Evolutionary conservation across 1,140 invertebrate species (phyloP).

Genomic region (Dermatophagoides farinae): DNA sequence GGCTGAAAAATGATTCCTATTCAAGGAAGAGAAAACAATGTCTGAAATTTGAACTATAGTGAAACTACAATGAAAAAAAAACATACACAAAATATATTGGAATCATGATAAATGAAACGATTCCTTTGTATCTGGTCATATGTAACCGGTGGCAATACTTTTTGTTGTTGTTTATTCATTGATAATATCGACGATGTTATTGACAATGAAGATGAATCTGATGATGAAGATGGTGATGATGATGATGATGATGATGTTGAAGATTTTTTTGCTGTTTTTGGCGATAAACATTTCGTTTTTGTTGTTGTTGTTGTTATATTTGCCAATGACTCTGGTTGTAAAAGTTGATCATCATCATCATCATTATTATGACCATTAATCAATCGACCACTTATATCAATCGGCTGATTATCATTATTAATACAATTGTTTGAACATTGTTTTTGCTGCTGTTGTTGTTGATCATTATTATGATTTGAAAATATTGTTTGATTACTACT

Average conservation of each 20-base stretch:
- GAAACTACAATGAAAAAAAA: no score
- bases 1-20: conserved; percentile 43
- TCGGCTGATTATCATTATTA: not conserved
- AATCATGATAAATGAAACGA: not conserved
- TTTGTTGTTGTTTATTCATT: not conserved
- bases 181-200: not conserved
- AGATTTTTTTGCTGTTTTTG: no score
- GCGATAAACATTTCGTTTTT: no score
- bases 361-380: not conserved
- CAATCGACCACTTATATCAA: not conserved
- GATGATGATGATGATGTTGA: not conserved
- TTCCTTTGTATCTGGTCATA: not conserved
- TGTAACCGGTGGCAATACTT: not conserved
- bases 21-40: conserved; percentile 32
- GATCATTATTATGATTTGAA: not conserved
- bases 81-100: conserved; percentile 1
- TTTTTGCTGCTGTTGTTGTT: not conserved
- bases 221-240: not conserved
- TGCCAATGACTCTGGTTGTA: not conserved
- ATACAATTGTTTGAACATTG: not conserved
- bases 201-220: not conserved
- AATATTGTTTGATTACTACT: not conserved
- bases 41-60: no score
- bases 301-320: conserved; percentile 1
- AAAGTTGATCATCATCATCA: not conserved